Percentiles rank a stretch among this genome's conserved stretches.
These are phyloP conservation scores for Bradynema listronoti DNA, from an alignment of 1,140 invertebrate genomes.

Conservation along the genomic window DNA sequence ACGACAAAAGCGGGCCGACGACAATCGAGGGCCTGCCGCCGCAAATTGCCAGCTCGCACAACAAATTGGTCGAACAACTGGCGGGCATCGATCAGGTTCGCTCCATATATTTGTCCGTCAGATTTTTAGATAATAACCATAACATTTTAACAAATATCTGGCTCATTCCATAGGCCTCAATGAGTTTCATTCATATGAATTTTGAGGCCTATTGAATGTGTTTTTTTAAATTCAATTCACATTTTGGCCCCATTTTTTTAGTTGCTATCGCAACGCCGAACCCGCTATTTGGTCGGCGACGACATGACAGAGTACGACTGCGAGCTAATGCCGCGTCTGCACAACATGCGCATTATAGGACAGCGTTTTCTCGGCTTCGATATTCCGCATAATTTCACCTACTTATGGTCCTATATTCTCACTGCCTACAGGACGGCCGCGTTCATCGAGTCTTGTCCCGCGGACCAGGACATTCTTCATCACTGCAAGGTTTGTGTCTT, in stretches of 20 bases:
- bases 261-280: conserved; percentile 58
- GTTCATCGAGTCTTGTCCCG: conserved; percentile 65
- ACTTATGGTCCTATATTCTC: conserved; percentile 65
- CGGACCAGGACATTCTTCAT: conserved; percentile 62
- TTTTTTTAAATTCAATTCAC: too few species aligned
- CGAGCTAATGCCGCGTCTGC: conserved; percentile 92
- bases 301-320: conserved; percentile 98
- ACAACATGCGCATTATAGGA: conserved; percentile 92
- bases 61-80: conserved; percentile 53
- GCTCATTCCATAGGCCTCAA: too few species aligned
- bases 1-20: conserved; percentile 47
- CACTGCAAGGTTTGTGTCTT: conserved; percentile 45
- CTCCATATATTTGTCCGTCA: conserved; percentile 1
- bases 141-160: too few species aligned
- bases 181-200: too few species aligned
- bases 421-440: conserved; percentile 63
- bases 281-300: conserved; percentile 87
- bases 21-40: conserved; percentile 45
- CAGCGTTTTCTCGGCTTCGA: conserved; percentile 63
- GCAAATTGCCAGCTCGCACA: conserved; percentile 45
- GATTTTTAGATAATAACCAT: too few species aligned
- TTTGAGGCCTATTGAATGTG: too few species aligned
- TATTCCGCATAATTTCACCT: conserved; percentile 62
- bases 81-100: conserved; percentile 37
- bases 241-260: conserved; percentile 19